Conservation (phyloP, 2,888 invertebrate species). For the Drosophila paranaensis region DNA sequence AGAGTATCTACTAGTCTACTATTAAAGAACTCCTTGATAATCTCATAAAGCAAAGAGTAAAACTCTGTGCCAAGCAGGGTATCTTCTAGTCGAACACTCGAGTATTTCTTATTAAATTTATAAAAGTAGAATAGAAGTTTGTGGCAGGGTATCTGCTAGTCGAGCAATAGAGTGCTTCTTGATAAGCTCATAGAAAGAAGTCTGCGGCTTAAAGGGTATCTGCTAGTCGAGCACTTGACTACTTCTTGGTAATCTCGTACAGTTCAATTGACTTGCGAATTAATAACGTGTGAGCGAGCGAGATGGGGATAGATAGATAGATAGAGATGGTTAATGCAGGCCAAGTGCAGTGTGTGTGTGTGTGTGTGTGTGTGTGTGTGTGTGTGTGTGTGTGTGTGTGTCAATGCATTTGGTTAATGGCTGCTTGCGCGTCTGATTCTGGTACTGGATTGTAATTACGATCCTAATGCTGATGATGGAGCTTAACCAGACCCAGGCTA, state of each 20-base stretch:
- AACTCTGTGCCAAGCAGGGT: no score
- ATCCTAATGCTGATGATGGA: conserved; percentile 41
- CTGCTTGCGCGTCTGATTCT: conserved; percentile 20
- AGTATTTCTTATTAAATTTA: no score
- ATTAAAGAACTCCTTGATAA: no score
- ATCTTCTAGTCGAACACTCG: no score
- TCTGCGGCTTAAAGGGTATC: background rate
- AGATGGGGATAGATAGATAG: background rate
- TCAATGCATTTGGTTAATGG: conserved; percentile 16
- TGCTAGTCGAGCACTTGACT: background rate
- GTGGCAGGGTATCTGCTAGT: no score
- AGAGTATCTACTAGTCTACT: no score
- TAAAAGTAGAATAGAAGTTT: no score
- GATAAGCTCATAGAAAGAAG: no score
- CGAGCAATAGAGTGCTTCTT: no score
- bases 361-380: background rate
- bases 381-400: background rate
- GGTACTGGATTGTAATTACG: conserved; percentile 47
- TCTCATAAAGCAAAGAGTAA: no score
- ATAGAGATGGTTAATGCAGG: conserved; percentile 9
- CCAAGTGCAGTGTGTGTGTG: background rate
- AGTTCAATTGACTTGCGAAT: conserved; percentile 12
- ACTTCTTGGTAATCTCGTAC: background rate
- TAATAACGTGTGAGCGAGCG: background rate
- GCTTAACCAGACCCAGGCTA: conserved; percentile 23